phyloP scores from a whole-genome alignment of 1,140 invertebrate species.

The Maconellicoccus hirsutus region DNA sequence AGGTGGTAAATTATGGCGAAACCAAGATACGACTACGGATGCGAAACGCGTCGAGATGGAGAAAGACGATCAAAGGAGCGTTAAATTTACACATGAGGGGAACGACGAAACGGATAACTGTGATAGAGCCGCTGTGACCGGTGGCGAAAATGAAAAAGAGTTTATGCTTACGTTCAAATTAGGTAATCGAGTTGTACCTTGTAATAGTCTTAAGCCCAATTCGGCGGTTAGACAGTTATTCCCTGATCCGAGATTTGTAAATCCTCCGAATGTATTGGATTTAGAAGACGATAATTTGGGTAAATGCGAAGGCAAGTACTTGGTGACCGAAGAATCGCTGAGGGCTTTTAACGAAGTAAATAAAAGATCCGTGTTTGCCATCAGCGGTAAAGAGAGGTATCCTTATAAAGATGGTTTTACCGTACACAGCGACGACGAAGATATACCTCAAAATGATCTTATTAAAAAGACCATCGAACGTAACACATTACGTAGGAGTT shows the following conservation, averaged over 20 bases:
- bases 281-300: conserved; percentile 27
- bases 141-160: conserved; percentile 33
- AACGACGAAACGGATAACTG: conserved; percentile 29
- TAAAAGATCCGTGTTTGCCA: conserved; percentile 33
- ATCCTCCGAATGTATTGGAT: conserved; percentile 38
- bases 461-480: conserved; percentile 50
- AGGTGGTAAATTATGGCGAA: conserved; percentile 46
- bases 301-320: conserved; percentile 43
- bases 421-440: conserved; percentile 28
- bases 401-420: conserved; percentile 4
- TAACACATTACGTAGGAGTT: conserved; percentile 53
- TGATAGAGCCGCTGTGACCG: conserved; percentile 34
- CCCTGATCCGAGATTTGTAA: conserved; percentile 44
- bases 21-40: conserved; percentile 22
- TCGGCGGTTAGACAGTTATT: conserved; percentile 62
- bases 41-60: background rate
- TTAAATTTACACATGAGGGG: conserved; percentile 29
- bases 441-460: conserved; percentile 30
- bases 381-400: conserved; percentile 36
- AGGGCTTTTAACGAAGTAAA: conserved; percentile 52
- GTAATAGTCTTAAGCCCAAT: conserved; percentile 45
- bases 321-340: conserved; percentile 50
- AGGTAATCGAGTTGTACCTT: conserved; percentile 38
- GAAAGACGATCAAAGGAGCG: conserved; percentile 29
- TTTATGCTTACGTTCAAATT: conserved; percentile 46